Percentiles rank a stretch among this genome's conserved stretches.
Evolutionary conservation across 2,888 invertebrate genomes (phyloP).

Genomic region (Cerceris ruficornis): DNA sequence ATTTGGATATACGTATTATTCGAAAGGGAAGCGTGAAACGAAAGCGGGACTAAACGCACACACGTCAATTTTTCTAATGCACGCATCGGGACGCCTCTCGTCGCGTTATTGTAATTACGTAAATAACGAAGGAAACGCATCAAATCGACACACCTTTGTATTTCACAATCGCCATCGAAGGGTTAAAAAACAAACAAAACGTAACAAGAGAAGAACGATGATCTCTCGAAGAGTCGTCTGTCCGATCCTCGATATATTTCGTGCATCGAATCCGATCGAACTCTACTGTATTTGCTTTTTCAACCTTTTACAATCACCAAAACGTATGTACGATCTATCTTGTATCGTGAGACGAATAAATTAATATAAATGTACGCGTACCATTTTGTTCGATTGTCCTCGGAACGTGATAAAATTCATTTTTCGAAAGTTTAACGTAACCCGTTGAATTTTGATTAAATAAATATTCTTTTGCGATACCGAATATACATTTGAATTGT

Average conservation of each 20-base stretch:
- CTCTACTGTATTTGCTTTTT: slow-evolving; percentile 71
- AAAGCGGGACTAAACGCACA: slow-evolving; percentile 57
- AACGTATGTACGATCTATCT: slow-evolving; percentile 74
- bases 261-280: slow-evolving; percentile 72
- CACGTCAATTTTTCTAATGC: slow-evolving; percentile 74
- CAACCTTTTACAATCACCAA: slow-evolving; percentile 73
- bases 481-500: too few species aligned
- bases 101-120: slow-evolving; percentile 2
- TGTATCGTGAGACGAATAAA: slow-evolving; percentile 76
- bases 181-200: not conserved
- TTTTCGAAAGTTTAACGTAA: too few species aligned
- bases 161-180: slow-evolving; percentile 48
- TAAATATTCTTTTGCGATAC: too few species aligned
- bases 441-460: too few species aligned
- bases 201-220: slow-evolving; percentile 11
- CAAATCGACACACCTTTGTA: slow-evolving; percentile 43
- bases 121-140: slow-evolving; percentile 16
- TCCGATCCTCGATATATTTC: slow-evolving; percentile 65
- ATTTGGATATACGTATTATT: not conserved
- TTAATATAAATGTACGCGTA: slow-evolving; percentile 70
- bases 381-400: not conserved
- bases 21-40: slow-evolving; percentile 2
- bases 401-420: not conserved
- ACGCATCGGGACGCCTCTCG: slow-evolving; percentile 61
- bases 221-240: slow-evolving; percentile 52